A percentile compares a stretch with the other conserved stretches of the same genome.
Evolutionary conservation across 2,888 invertebrate species (phyloP).

Genomic region (Cryptophagus acutangulus): DNA sequence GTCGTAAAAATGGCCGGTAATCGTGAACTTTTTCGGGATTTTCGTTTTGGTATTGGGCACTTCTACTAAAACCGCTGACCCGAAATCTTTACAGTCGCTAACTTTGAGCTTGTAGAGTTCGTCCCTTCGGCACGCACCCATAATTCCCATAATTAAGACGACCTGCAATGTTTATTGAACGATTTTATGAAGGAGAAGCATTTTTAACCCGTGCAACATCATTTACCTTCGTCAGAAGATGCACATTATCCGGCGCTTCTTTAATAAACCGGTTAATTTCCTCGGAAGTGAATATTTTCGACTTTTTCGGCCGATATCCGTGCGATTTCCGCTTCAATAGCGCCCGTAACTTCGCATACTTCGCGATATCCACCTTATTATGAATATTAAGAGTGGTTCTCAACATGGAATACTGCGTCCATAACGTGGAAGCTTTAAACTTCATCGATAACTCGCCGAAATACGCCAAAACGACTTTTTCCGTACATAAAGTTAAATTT

Average conservation of each 20-base stretch:
- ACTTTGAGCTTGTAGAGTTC: neutral
- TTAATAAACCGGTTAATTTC: neutral
- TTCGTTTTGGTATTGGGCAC: neutral
- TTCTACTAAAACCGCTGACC: neutral
- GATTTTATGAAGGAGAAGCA: neutral
- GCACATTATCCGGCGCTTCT: neutral
- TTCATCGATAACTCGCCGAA: too few relatives aligned
- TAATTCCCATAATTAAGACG: neutral
- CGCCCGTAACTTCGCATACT: neutral
- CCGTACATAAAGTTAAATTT: too few relatives aligned
- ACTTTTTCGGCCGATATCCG: neutral
- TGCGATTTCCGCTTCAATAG: neutral
- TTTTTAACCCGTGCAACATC: neutral
- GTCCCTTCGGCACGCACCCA: neutral
- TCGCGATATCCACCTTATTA: too few relatives aligned
- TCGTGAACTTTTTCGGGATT: neutral
- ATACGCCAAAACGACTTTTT: too few relatives aligned
- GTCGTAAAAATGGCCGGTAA: neutral
- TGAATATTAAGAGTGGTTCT: too few relatives aligned
- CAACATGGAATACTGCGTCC: too few relatives aligned
- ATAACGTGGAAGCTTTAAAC: too few relatives aligned
- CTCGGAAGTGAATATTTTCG: neutral
- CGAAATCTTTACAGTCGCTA: neutral
- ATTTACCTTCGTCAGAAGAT: conserved; percentile 16
- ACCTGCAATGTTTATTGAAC: neutral